A percentile compares a stretch with the other conserved stretches of the same genome.
These are phyloP conservation scores for Poeciliopsis gracilis DNA, from an alignment of 2,797 vertebrate genomes.

Conservation along the genomic window DNA sequence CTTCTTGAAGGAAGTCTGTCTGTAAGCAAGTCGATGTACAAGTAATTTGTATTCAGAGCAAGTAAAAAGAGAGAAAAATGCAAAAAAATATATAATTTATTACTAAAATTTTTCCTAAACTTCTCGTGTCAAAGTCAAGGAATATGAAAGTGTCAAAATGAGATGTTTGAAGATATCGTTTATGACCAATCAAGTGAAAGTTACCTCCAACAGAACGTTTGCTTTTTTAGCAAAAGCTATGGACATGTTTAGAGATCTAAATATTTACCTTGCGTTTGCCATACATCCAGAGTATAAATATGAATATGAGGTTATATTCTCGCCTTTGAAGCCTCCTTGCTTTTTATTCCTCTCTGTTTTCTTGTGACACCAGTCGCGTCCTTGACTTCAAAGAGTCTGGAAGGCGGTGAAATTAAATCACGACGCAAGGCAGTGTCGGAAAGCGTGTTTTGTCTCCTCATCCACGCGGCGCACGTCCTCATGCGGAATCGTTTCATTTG, in stretches of 20 bases:
- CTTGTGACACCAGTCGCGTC: slow-evolving; percentile 20
- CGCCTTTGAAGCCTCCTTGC: neutral
- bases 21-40: neutral
- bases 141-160: neutral
- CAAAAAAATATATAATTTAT: neutral
- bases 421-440: neutral
- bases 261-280: neutral
- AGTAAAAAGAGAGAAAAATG: neutral
- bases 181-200: neutral
- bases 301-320: neutral
- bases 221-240: slow-evolving; percentile 2
- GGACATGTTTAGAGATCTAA: neutral
- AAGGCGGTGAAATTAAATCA: slow-evolving; percentile 3
- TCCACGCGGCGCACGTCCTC: neutral
- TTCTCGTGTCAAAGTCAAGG: neutral
- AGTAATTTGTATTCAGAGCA: neutral
- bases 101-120: neutral
- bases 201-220: neutral
- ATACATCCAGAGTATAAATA: slow-evolving; percentile 24
- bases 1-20: neutral
- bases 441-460: neutral
- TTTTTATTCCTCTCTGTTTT: neutral
- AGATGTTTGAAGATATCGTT: neutral
- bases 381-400: slow-evolving; percentile 17
- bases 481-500: neutral